A percentile compares a stretch with the other conserved stretches of the same genome.
Conservation (phyloP, 2,797 vertebrate species). For the Cetoscarus ocellatus region DNA sequence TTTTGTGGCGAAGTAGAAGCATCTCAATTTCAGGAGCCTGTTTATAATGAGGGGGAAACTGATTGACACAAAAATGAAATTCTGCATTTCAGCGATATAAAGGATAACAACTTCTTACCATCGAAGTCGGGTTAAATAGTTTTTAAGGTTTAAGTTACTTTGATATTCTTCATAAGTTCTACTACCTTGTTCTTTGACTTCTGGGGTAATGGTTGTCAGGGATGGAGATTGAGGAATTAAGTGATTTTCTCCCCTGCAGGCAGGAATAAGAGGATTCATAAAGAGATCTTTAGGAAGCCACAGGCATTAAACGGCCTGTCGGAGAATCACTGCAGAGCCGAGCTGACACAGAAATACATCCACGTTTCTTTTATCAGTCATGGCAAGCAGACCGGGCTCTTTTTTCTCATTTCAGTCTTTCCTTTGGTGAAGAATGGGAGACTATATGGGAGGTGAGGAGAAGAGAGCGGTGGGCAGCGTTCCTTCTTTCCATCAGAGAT, state of each 20-base stretch:
- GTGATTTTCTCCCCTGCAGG: neutral
- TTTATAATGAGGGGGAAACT: no score
- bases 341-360: conserved; percentile 48
- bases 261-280: conserved; percentile 33
- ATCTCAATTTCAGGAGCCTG: no score
- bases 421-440: conserved; percentile 13
- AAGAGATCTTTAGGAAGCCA: conserved; percentile 56
- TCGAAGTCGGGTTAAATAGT: no score
- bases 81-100: no score
- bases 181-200: conserved; percentile 23
- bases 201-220: neutral
- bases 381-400: conserved; percentile 27
- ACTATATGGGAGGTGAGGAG: conserved; percentile 68
- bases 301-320: conserved; percentile 64
- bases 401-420: neutral
- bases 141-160: no score
- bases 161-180: neutral
- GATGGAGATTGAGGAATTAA: conserved; percentile 1
- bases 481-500: conserved; percentile 84
- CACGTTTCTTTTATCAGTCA: conserved; percentile 51
- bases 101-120: no score
- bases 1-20: no score
- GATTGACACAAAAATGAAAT: no score
- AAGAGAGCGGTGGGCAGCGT: conserved; percentile 77
- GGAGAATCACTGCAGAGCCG: conserved; percentile 58